Evolutionary conservation across 2,797 vertebrate species (phyloP).

Genomic region (Sebastolobus alascanus): DNA sequence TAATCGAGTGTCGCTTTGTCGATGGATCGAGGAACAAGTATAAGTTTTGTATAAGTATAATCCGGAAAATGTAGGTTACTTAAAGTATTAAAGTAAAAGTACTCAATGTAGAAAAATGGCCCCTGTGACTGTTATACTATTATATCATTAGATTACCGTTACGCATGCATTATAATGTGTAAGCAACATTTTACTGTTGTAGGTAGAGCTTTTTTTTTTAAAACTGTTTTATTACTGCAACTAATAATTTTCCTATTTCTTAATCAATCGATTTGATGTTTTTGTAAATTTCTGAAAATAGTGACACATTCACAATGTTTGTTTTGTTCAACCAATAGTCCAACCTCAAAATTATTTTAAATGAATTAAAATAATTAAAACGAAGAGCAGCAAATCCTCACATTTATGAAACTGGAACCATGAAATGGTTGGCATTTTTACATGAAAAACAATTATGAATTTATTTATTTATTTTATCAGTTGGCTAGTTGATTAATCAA

Average conservation of each 20-base stretch:
- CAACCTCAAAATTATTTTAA: rapidly evolving
- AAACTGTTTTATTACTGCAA: neutral
- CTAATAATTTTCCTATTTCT: neutral
- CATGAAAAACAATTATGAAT: neutral
- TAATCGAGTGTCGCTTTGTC: conserved; percentile 60
- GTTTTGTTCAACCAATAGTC: neutral
- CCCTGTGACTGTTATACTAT: neutral
- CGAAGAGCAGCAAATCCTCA: neutral
- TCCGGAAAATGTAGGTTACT: neutral
- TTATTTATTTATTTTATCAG: neutral
- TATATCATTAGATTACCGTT: neutral
- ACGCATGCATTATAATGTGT: neutral
- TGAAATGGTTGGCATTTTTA: neutral
- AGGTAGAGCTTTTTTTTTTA: too few relatives aligned
- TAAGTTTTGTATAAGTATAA: neutral
- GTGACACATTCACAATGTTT: neutral
- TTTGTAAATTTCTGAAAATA: neutral
- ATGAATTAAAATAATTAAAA: neutral
- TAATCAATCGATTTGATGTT: neutral
- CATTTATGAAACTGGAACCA: neutral
- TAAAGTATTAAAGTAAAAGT: neutral
- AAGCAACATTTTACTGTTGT: neutral
- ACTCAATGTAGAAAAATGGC: neutral
- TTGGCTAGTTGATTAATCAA: neutral
- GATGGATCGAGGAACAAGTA: conserved; percentile 34